Evolutionary conservation across 2,888 invertebrate species (phyloP), one percentile per base, ranked within the genome.

Genomic region (Anoplius nigerrimus): DNA sequence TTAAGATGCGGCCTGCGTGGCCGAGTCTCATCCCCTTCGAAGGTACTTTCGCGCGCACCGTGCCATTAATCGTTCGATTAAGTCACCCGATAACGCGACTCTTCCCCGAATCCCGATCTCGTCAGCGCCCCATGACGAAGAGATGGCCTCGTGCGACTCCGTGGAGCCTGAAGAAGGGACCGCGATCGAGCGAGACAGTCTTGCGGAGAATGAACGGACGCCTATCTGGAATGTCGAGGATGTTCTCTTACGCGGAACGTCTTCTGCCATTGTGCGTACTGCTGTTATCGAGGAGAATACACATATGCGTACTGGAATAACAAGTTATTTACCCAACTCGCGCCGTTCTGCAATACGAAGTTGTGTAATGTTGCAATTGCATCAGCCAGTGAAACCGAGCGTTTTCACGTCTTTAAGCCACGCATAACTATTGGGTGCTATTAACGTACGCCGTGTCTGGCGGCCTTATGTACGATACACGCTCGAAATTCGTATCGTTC

Each of bases 51-150:
- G 79, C 74, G 67, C 69, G 72, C 56, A 61, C 75, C 70, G 54
- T 58, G 69, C 63, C 78, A 82, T 85, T 83, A 84, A 85, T 84
- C 81, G 76, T 80, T 77, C 73, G 85, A 85, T 84, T 75, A 77
- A 83, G 72, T 66, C 66, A 66, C 63, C 62, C 63, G 84, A 85
- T 84, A 85, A 83, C 69, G 69, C 75, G 54, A 46, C 46, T 58
- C 21, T 64, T 24, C 42, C 66, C 59, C 66, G 67, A 67, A 51
- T 66, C 65, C 21, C 71, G 62, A 53, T 67, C 68, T 64, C 64
- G 60, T 69, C 72, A 73, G 66, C 73, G 70, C 72, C 69, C 71
- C 34, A 21, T 20, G 54, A 24, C 54, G 45, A 57, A 43, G 57
- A 45, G 15, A 34, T 4, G 24, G 24, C 16, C 16, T 15, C 4